Percentiles rank a stretch among this genome's conserved stretches.
These are phyloP conservation scores for Mugil cephalus DNA, from an alignment of 2,113 vertebrate genomes.

Conservation along the genomic window DNA sequence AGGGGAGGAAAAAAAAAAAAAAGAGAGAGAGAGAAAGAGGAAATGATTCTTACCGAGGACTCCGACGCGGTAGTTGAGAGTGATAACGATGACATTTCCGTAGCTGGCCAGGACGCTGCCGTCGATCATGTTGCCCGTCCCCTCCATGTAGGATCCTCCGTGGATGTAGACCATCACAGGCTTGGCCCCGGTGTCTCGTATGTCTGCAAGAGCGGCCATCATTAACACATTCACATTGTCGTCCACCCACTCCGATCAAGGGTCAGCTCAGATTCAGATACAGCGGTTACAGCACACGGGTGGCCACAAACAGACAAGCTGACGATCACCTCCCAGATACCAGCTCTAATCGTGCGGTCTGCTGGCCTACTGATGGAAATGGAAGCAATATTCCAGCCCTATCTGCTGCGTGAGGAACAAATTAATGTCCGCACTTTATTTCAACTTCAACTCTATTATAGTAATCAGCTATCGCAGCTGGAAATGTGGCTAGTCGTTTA, in stretches of 20 bases:
- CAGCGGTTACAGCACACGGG: slow-evolving; percentile 56
- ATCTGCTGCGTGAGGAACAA: slow-evolving; percentile 51
- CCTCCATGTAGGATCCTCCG: slow-evolving; percentile 99
- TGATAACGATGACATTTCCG: slow-evolving; percentile 99
- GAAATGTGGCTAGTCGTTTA: slow-evolving; percentile 57
- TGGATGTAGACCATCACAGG: slow-evolving; percentile 99
- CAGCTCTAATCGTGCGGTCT: slow-evolving; percentile 65
- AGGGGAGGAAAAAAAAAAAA: not conserved
- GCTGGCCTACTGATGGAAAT: slow-evolving; percentile 37
- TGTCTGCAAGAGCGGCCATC: slow-evolving; percentile 93
- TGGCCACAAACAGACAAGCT: slow-evolving; percentile 71
- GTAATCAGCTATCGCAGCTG: slow-evolving; percentile 57
- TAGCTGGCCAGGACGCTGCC: slow-evolving; percentile 99
- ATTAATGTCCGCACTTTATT: slow-evolving; percentile 65
- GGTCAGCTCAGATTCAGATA: slow-evolving; percentile 76
- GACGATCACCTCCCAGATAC: slow-evolving; percentile 84
- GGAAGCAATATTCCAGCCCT: slow-evolving; percentile 37
- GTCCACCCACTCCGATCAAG: slow-evolving; percentile 67
- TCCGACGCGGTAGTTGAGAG: slow-evolving; percentile 98
- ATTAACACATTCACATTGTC: slow-evolving; percentile 84
- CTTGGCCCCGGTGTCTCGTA: slow-evolving; percentile 98
- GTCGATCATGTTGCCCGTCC: slow-evolving; percentile 99
- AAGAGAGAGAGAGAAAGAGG: not conserved
- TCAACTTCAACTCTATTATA: slow-evolving; percentile 46
- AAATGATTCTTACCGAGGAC: slow-evolving; percentile 90